Conservation (phyloP, 1,140 invertebrate genomes). For the Hermatobates lingyangjiaoensis region DNA sequence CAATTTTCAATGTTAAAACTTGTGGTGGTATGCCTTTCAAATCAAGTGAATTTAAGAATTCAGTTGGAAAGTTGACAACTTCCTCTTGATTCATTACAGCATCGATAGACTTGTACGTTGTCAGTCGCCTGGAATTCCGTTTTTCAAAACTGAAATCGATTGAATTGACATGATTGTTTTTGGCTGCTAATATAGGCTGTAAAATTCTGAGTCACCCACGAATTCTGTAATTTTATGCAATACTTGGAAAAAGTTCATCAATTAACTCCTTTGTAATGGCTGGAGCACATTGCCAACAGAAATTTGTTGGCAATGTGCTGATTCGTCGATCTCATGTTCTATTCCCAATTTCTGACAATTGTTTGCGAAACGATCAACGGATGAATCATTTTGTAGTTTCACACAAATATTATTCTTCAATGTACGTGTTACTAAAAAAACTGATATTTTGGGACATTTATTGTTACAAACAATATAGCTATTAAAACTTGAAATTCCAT, state of each 20-base stretch:
- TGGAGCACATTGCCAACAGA: conserved; percentile 20
- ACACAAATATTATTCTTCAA: no score
- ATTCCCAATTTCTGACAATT: conserved; percentile 17
- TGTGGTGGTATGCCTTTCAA: conserved; percentile 14
- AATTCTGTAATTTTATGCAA: conserved; percentile 22
- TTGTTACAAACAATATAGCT: no score
- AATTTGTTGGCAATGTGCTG: conserved; percentile 23
- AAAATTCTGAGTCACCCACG: conserved; percentile 23
- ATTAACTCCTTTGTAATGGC: conserved; percentile 21
- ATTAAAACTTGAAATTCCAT: no score
- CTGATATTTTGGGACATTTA: no score
- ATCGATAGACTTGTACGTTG: conserved; percentile 21
- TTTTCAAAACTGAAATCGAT: conserved; percentile 18
- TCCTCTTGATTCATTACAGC: conserved; percentile 19
- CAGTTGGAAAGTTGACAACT: conserved; percentile 19
- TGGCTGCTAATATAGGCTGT: conserved; percentile 23
- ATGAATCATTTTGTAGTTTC: no score
- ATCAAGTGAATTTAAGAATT: conserved; percentile 21
- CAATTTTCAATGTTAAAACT: conserved; percentile 14
- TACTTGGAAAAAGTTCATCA: conserved; percentile 21
- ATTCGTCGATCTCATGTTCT: conserved; percentile 17
- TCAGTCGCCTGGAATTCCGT: conserved; percentile 11
- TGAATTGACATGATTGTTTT: no score
- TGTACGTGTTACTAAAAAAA: no score
- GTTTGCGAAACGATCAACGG: no score